Base-by-base conservation (phyloP, 2,888 invertebrate species). In the Campoplex capitator region DNA sequence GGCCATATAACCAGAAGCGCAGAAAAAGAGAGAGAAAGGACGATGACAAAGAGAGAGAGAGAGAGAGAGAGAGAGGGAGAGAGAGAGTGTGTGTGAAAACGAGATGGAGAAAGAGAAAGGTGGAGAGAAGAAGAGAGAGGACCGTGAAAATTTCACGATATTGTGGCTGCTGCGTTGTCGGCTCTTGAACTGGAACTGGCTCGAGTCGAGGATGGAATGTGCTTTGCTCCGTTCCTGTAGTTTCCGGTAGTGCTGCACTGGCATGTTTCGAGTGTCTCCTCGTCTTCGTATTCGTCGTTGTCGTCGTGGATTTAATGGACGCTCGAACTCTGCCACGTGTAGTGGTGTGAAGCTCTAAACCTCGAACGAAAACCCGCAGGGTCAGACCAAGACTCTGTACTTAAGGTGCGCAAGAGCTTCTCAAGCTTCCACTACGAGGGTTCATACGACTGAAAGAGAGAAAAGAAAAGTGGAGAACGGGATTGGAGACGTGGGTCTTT, bases 201-300 rank as follows among this genome's bases (percentile, higher is more conserved):
- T 77, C 2, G 75, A 45, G 68, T 68, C 42, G 77, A 83, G 83
- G 54, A 75, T 56, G 56, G 54, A 65, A 82, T 82, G 74, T 82
- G 81, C 76, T 83, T 77, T 71, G 70, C 48, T n/a, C 83, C 77
- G 67, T 82, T 75, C 70, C 68, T 76, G 79, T 71, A 76, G 82
- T 71, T 76, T 78, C 82, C 76, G 67, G 71, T 73, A 83, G 85
- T 76, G 83, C 79, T 83, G 84, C 84, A 79, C 75, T 79, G 76
- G 87, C 85, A 87, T 79, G 87, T 87, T 87, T 87, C 87, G 85
- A 87, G 85, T 87, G 87, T 85, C 85, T 77, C 71, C 76, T 83
- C 71, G 51, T 78, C 75, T 54, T 75, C 82, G 58, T 62, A 62
- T 62, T 81, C 70, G 70, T 65, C 80, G 75, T 45, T 70, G 82